phyloP scores from a whole-genome alignment of 2,797 vertebrate species.

The Notolepis coatsorum region DNA sequence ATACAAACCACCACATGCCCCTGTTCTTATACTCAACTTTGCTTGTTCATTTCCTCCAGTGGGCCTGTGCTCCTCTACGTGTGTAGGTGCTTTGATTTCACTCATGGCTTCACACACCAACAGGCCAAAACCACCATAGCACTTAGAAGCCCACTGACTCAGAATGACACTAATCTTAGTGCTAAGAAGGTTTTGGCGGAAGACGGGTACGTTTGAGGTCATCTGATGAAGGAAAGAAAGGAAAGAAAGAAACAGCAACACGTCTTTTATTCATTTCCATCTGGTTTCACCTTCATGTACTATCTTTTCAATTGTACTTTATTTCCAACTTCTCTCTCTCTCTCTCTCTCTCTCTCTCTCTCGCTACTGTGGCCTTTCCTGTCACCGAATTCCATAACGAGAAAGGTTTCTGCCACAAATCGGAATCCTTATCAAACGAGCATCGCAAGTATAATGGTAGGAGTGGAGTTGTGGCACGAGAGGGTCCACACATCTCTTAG shows the following conservation, averaged over 20 bases:
- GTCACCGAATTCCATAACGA: constrained; percentile 19
- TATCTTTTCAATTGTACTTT: not conserved
- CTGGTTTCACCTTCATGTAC: not conserved
- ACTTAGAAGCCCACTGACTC: too few relatives aligned
- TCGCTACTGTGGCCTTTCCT: not conserved
- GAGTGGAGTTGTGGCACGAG: constrained; percentile 14
- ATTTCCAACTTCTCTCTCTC: not conserved
- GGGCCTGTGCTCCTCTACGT: too few relatives aligned
- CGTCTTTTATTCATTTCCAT: constrained; percentile 1
- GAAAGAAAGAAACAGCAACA: too few relatives aligned
- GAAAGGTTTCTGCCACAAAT: constrained; percentile 31
- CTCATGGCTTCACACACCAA: not conserved
- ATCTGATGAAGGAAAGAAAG: not conserved
- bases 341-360: not conserved
- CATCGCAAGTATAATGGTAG: not conserved
- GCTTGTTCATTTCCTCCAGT: not conserved
- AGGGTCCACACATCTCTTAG: constrained; percentile 20
- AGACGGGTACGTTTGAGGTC: not conserved
- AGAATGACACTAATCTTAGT: too few relatives aligned
- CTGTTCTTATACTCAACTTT: not conserved
- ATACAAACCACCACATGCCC: constrained; percentile 43
- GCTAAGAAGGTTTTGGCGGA: too few relatives aligned
- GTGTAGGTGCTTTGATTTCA: not conserved
- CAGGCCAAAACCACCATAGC: too few relatives aligned
- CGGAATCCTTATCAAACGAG: constrained; percentile 37